phyloP scores from a whole-genome alignment of 2,888 invertebrate genomes.

The Zygogramma bicolorata region DNA sequence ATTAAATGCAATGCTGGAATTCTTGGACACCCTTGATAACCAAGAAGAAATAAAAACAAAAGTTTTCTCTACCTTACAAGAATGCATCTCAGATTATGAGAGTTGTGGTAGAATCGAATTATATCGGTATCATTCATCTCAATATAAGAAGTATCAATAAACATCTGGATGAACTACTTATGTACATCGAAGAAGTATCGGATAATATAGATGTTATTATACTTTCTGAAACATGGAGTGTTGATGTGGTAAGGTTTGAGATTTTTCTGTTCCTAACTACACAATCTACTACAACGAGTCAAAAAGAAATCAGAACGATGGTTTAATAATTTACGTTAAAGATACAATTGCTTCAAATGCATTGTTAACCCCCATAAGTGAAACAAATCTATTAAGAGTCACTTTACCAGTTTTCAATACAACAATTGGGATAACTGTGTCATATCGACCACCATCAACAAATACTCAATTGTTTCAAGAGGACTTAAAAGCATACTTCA shows the following conservation, averaged over 20 bases:
- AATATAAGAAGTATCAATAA: not conserved
- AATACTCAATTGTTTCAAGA: not conserved
- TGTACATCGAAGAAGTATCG: not conserved
- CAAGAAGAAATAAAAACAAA: conserved; percentile 13
- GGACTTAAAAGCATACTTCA: not conserved
- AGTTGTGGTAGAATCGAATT: conserved; percentile 2
- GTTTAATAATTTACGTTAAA: not conserved
- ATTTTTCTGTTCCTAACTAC: not conserved
- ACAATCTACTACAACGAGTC: conserved; percentile 6
- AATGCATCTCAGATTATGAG: conserved; percentile 4
- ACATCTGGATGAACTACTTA: not conserved
- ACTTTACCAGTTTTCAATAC: not conserved
- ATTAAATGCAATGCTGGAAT: not conserved
- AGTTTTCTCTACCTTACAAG: conserved; percentile 8
- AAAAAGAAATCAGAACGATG: conserved; percentile 17
- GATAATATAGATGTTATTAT: not conserved
- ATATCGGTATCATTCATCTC: conserved; percentile 17
- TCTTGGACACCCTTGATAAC: conserved; percentile 16
- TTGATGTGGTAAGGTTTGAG: not conserved
- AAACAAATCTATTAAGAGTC: conserved; percentile 13
- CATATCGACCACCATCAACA: not conserved
- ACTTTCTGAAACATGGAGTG: no score
- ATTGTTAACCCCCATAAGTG: not conserved
- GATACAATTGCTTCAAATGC: conserved; percentile 13
- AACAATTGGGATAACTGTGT: conserved; percentile 14